These are phyloP conservation scores for Holacanthus passer DNA, from an alignment of 2,113 vertebrate genomes.

Conservation along the genomic window DNA sequence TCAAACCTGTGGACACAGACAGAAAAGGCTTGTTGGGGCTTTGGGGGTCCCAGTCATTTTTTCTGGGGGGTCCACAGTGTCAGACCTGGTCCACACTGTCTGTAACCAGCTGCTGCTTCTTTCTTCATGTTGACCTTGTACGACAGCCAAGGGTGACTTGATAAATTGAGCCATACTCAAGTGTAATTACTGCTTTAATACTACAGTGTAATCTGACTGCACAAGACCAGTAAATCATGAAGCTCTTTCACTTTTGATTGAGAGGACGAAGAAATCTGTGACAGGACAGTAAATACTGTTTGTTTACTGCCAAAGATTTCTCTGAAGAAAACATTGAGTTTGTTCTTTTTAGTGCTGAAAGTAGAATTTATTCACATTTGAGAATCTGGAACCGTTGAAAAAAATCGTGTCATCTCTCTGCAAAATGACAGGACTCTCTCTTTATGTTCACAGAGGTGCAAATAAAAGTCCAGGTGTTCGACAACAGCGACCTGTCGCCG, in stretches of 20 bases:
- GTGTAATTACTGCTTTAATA: conserved; percentile 21
- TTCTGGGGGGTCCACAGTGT: too few species aligned
- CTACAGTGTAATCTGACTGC: background rate
- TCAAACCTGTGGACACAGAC: too few species aligned
- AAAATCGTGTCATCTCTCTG: fast-evolving
- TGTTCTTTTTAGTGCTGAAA: too few species aligned
- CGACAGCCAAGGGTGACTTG: conserved; percentile 14
- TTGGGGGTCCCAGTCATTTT: too few species aligned
- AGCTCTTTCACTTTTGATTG: background rate
- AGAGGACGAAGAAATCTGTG: background rate
- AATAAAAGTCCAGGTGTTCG: conserved; percentile 96
- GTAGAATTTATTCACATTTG: too few species aligned
- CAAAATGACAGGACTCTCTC: too few species aligned
- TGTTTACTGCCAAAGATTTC: too few species aligned
- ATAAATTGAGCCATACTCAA: background rate
- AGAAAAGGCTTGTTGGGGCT: too few species aligned
- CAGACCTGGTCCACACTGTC: too few species aligned
- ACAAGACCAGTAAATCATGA: background rate
- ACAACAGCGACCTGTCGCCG: conserved; percentile 92
- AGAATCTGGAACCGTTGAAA: too few species aligned
- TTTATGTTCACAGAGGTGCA: conserved; percentile 87
- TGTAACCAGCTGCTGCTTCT: too few species aligned
- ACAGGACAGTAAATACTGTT: background rate
- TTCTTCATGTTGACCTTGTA: conserved; percentile 14
- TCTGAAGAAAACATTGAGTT: too few species aligned